Evolutionary conservation across 2,888 invertebrate species (phyloP).

Genomic region (Habrosyne pyritoides): DNA sequence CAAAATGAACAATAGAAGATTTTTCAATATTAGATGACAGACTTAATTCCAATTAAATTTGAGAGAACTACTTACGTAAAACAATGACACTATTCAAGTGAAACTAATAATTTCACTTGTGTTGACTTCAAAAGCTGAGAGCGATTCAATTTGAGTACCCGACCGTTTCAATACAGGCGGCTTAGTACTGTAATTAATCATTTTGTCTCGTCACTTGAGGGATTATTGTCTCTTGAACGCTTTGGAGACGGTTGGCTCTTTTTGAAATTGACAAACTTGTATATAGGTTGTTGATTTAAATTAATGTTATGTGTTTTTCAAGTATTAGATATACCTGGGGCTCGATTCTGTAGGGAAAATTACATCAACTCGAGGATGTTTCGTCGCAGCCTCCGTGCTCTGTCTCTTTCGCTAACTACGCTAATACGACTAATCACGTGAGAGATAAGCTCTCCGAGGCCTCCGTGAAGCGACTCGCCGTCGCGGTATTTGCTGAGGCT

Average conservation of each 20-base stretch:
- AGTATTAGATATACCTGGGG: too few species aligned
- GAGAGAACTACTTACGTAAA: background rate
- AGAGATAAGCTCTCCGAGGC: too few species aligned
- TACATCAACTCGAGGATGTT: too few species aligned
- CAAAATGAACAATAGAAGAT: too few species aligned
- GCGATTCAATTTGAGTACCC: background rate
- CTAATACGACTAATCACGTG: too few species aligned
- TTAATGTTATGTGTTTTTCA: too few species aligned
- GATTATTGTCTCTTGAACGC: conserved; percentile 6
- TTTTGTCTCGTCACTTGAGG: conserved; percentile 7
- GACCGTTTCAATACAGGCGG: conserved; percentile 11
- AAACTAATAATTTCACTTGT: background rate
- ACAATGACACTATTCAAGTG: background rate
- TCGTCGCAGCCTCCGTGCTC: too few species aligned
- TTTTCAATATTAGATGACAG: too few species aligned
- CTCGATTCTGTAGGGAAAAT: too few species aligned
- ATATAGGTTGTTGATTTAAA: background rate
- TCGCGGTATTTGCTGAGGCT: too few species aligned
- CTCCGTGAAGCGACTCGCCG: too few species aligned
- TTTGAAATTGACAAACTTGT: background rate
- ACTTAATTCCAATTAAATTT: background rate
- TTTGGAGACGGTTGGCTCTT: conserved; percentile 1
- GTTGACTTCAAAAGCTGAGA: conserved; percentile 1
- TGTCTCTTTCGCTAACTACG: too few species aligned
- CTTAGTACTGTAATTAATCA: conserved; percentile 27